A percentile compares a stretch with the other conserved stretches of the same genome.
These are phyloP conservation scores for Motacilla tschutschensis DNA, from an alignment of 2,113 vertebrate genomes.

Conservation along the genomic window DNA sequence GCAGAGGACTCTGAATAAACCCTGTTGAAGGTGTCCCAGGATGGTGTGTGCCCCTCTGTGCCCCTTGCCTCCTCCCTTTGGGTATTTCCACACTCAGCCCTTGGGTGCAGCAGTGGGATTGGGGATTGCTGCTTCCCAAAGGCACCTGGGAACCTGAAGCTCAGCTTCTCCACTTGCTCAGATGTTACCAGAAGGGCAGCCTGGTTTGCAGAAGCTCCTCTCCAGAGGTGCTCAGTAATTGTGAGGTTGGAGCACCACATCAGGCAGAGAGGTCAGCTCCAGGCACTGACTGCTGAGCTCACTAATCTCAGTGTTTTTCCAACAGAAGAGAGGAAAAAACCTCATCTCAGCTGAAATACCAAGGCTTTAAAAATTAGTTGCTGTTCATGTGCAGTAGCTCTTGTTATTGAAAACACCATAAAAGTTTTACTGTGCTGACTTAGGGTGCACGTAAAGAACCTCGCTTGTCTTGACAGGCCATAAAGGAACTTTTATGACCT, in stretches of 20 bases:
- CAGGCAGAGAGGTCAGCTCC: background rate
- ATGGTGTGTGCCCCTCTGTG: accelerated
- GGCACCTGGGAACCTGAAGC: background rate
- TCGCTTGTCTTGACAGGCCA: constrained; percentile 51
- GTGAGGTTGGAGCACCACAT: background rate
- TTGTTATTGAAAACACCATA: constrained; percentile 63
- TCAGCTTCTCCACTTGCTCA: background rate
- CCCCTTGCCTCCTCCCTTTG: background rate
- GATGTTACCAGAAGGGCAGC: background rate
- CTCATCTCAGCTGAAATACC: constrained; percentile 23
- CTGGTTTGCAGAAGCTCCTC: background rate
- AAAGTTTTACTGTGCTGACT: constrained; percentile 64
- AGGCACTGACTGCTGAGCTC: background rate
- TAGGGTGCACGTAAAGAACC: constrained; percentile 41
- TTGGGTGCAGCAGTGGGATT: background rate
- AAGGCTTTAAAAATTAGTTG: constrained; percentile 48
- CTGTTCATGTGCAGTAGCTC: constrained; percentile 51
- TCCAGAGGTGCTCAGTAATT: background rate
- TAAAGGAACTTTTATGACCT: constrained; percentile 62
- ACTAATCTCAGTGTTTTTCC: constrained; percentile 6
- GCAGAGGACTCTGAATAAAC: background rate
- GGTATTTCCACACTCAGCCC: background rate
- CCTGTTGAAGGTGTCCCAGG: background rate
- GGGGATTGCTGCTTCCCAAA: background rate
- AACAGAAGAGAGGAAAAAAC: background rate